Evolutionary conservation across 2,888 invertebrate species (phyloP).

Genomic region (Drosophila affinis): DNA sequence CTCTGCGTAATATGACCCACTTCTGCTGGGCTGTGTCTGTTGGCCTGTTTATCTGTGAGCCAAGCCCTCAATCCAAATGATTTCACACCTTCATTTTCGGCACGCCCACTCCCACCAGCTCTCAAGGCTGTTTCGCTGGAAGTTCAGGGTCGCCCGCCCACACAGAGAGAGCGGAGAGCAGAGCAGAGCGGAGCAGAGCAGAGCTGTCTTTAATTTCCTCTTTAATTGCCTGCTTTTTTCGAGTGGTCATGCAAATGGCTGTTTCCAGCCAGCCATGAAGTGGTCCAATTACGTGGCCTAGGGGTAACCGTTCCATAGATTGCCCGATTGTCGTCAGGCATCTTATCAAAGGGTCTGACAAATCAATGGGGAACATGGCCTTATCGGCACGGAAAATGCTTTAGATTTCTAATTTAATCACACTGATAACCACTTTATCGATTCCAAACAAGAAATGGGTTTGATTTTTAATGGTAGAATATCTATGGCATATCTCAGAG

Average conservation of each 20-base stretch:
- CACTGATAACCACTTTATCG: background rate
- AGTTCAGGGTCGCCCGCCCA: constrained; percentile 37
- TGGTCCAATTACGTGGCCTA: constrained; percentile 34
- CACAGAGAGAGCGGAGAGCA: too few species aligned
- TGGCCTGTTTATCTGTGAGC: constrained; percentile 17
- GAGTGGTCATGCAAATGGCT: constrained; percentile 30
- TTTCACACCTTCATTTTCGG: constrained; percentile 45
- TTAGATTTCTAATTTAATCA: constrained; percentile 2
- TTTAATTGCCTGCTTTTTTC: constrained; percentile 22
- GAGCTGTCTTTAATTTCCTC: constrained; percentile 17
- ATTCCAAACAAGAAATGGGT: background rate
- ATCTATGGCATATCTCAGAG: background rate
- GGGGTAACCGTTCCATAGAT: constrained; percentile 6
- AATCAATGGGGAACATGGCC: constrained; percentile 10
- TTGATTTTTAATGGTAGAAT: background rate
- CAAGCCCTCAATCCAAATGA: constrained; percentile 41
- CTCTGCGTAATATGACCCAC: constrained; percentile 61
- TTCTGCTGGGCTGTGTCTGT: constrained; percentile 10
- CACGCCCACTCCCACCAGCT: constrained; percentile 1
- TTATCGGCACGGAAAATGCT: constrained; percentile 2
- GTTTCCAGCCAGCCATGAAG: constrained; percentile 17
- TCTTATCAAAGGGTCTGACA: constrained; percentile 31
- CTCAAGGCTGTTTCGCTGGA: constrained; percentile 30
- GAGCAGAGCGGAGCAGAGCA: background rate
- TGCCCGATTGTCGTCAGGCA: constrained; percentile 13